These are phyloP conservation scores for Theocolax elegans DNA, from an alignment of 1,140 invertebrate genomes.

Conservation along the genomic window DNA sequence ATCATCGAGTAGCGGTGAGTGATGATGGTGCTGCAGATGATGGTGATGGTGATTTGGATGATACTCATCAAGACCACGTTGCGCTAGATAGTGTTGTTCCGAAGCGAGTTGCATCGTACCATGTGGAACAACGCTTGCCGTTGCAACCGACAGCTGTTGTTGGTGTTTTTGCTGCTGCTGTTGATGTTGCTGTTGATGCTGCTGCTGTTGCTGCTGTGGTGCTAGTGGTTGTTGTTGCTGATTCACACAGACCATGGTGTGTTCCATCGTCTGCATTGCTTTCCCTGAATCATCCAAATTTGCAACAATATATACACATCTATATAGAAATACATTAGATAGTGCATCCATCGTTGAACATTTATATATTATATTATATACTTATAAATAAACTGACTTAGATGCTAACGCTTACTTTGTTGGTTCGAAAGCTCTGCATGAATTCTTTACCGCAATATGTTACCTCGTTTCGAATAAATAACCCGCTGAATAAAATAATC, in stretches of 20 bases:
- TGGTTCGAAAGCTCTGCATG: too few relatives aligned
- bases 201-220: slow-evolving; percentile 6
- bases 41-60: slow-evolving; percentile 2
- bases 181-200: not conserved
- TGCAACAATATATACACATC: too few relatives aligned
- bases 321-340: too few relatives aligned
- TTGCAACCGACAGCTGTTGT: not conserved
- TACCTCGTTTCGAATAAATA: too few relatives aligned
- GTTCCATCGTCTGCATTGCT: slow-evolving; percentile 38
- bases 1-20: not conserved
- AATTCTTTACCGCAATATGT: too few relatives aligned
- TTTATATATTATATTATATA: too few relatives aligned
- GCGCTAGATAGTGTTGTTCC: slow-evolving; percentile 14
- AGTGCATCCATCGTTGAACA: too few relatives aligned
- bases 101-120: slow-evolving; percentile 11
- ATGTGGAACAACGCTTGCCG: not conserved
- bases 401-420: too few relatives aligned
- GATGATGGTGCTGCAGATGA: slow-evolving; percentile 16
- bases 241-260: not conserved
- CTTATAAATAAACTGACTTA: too few relatives aligned
- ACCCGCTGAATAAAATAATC: too few relatives aligned
- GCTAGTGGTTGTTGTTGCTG: slow-evolving; percentile 24
- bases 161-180: slow-evolving; percentile 7
- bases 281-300: too few relatives aligned
- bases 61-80: not conserved